Percentiles rank a stretch among this genome's conserved stretches.
These are phyloP conservation scores for Liparis tanakae DNA, from an alignment of 2,797 vertebrate species.

Conservation along the genomic window DNA sequence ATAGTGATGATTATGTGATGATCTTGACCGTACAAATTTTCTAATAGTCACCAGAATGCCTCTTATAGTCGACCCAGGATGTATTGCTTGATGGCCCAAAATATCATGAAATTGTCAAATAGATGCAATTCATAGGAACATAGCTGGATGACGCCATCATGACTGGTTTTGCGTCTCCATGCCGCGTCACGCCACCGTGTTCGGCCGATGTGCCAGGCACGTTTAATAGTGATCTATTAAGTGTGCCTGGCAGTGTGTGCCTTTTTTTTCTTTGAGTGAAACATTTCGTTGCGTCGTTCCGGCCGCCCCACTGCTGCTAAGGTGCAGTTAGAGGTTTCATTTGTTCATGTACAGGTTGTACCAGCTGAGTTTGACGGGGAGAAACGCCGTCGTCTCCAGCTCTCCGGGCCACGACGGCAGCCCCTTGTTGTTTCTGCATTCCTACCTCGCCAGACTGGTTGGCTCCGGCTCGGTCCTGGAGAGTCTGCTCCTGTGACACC, in stretches of 20 bases:
- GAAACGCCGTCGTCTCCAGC: constrained; percentile 27
- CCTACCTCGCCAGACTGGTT: constrained; percentile 70
- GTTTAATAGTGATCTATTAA: not conserved
- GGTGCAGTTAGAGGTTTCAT: constrained; percentile 11
- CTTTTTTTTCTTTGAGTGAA: not conserved
- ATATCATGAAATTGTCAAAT: no score
- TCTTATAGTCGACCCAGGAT: not conserved
- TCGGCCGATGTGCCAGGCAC: not conserved
- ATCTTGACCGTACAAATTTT: not conserved
- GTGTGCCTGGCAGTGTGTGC: not conserved
- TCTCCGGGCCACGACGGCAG: constrained; percentile 7
- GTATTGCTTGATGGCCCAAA: not conserved
- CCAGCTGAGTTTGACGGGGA: constrained; percentile 46
- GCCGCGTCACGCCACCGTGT: not conserved
- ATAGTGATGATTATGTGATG: not conserved
- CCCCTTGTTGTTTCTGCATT: constrained; percentile 62
- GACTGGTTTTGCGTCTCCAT: not conserved
- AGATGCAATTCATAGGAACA: not conserved
- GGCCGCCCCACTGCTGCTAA: not conserved
- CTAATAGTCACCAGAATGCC: not conserved
- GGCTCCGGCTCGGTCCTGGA: constrained; percentile 73
- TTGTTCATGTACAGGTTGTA: constrained; percentile 36
- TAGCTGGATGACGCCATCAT: not conserved
- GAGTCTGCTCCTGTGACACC: constrained; percentile 76
- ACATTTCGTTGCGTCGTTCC: constrained; percentile 1